Conservation (phyloP, 2,797 vertebrate species). For the Dermochelys coriacea region DNA sequence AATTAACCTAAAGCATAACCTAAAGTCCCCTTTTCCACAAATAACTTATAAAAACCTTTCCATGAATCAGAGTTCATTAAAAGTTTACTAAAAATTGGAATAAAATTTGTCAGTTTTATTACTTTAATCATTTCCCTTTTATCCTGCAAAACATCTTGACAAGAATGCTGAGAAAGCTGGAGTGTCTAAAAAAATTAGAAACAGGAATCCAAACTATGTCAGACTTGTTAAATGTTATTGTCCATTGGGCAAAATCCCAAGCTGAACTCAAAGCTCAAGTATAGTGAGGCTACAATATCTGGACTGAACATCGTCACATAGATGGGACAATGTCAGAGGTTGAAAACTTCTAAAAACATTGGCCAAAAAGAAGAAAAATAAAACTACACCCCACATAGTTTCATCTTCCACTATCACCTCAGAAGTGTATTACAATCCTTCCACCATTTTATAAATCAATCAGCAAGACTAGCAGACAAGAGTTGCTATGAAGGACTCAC, state of each 20-base stretch:
- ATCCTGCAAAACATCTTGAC: slow-evolving; percentile 28
- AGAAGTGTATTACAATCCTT: background rate
- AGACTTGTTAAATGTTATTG: slow-evolving; percentile 37
- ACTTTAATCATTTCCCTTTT: slow-evolving; percentile 21
- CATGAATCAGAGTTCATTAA: background rate
- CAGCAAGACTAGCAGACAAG: background rate
- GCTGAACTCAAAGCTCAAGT: background rate
- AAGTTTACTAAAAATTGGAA: background rate
- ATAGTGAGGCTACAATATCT: background rate
- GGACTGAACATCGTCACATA: background rate
- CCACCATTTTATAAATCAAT: slow-evolving; percentile 19
- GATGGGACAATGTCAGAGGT: background rate
- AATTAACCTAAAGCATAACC: background rate
- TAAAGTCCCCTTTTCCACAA: background rate
- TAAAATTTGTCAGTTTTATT: background rate
- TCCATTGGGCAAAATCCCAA: slow-evolving; percentile 34
- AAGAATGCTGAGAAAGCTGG: slow-evolving; percentile 15
- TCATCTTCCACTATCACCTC: slow-evolving; percentile 39
- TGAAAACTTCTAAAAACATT: background rate
- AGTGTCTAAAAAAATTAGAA: slow-evolving; percentile 31
- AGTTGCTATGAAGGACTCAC: background rate
- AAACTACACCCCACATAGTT: background rate
- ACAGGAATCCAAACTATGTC: slow-evolving; percentile 11
- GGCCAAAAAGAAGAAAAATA: background rate
- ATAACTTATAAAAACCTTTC: background rate